Base-by-base conservation (phyloP, 2,797 vertebrate genomes). In the Acanthurus tractus region DNA sequence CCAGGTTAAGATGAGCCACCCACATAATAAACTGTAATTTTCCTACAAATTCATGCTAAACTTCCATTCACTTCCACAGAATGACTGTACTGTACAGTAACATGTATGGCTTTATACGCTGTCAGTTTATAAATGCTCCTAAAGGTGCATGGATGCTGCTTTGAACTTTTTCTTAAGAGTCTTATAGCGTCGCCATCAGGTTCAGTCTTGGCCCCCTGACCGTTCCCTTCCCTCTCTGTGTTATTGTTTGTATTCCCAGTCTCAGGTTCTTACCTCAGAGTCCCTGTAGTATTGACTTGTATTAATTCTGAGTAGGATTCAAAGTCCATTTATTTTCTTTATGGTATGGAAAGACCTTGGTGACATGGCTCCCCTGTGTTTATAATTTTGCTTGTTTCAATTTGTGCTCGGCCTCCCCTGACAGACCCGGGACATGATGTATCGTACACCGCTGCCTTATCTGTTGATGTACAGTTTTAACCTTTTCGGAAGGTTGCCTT, bases 401-500 rank as follows among this genome's bases (percentile, higher is more conserved):
- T 94, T 93, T 95, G 93, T 88, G 85, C 90, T 90, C 78, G 63
- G 92, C 91, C 86, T 91, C 92, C 86, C 81, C 86, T 87, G 91
- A 94, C 93, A 92, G 89, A 82, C 86, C 84, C 44, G 50, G 82
- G 84, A 90, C 90, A 89, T 94, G 94, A 95, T 94, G 90, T 92
- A 94, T 95, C 55, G 86, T 67, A 69, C 86, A 29, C 86, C 56
- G 59, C 85, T 53, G 88, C 89, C 91, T 94, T 95, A 94, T 95
- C 94, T 94, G 93, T 92, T 94, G 91, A 95, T 94, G 92, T 94
- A 94, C 92, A 93, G 91, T 94, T 93, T 93, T 93, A 94, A 94
- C 93, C 94, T 94, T 93, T 93, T 91, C 88, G 90, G 91, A 92
- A 93, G 90, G 91, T 93, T 93, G 90, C 87, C 83, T 89, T 81